These are phyloP conservation scores for Notoglanidium macrostoma DNA, from an alignment of 2,797 vertebrate genomes.

Conservation along the genomic window DNA sequence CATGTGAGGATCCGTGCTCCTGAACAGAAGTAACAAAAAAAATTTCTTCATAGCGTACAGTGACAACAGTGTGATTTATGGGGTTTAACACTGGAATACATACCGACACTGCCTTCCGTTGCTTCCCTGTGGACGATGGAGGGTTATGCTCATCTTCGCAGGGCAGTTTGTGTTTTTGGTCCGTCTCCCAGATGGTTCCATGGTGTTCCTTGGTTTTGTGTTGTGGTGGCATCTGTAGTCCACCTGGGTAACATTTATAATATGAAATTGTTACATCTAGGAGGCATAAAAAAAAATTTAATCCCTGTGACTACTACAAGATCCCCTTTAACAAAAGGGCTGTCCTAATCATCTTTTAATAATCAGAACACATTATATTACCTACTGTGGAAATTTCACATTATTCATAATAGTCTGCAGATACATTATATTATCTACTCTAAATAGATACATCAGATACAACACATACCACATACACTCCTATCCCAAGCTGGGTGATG, in stretches of 20 bases:
- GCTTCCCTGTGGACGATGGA: slow-evolving; percentile 47
- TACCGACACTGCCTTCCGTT: slow-evolving; percentile 49
- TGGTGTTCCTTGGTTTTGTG: slow-evolving; percentile 48
- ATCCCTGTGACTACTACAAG: background rate
- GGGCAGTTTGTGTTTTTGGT: slow-evolving; percentile 58
- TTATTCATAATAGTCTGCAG: background rate
- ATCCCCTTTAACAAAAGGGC: background rate
- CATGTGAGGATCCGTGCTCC: slow-evolving; percentile 57
- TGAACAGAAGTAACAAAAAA: background rate
- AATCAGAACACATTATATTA: background rate
- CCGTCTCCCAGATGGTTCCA: slow-evolving; percentile 37
- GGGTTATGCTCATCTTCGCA: slow-evolving; percentile 55
- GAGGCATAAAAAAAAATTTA: background rate
- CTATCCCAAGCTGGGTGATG: background rate
- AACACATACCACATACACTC: background rate
- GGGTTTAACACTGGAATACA: background rate
- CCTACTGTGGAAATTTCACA: background rate
- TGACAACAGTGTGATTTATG: background rate
- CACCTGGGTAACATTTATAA: slow-evolving; percentile 31
- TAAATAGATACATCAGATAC: no score
- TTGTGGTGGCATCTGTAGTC: slow-evolving; percentile 60
- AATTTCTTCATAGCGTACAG: background rate
- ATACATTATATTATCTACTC: background rate
- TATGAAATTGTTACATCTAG: background rate
- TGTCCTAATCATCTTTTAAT: background rate